phyloP scores from a whole-genome alignment of 1,140 invertebrate genomes.

The Hyphantria cunea region DNA sequence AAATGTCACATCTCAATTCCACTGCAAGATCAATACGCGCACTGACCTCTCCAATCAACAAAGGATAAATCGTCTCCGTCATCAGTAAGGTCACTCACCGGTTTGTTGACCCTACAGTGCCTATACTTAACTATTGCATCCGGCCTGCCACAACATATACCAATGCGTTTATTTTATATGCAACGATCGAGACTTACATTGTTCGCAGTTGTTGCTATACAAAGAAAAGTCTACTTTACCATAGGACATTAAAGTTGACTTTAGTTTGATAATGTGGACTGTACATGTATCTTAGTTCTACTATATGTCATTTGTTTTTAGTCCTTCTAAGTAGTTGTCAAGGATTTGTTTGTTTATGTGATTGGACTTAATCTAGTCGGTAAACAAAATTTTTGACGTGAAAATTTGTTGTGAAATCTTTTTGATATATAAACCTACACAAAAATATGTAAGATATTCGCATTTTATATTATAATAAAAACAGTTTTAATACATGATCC shows the following conservation, averaged over 20 bases:
- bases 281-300: too few species aligned
- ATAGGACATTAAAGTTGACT: constrained; percentile 1
- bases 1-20: not conserved
- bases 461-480: too few species aligned
- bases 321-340: too few species aligned
- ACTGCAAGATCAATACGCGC: not conserved
- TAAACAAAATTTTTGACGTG: too few species aligned
- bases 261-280: not conserved
- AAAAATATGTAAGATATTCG: too few species aligned
- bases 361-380: too few species aligned
- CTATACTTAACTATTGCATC: constrained; percentile 29
- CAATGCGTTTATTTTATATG: constrained; percentile 25
- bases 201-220: constrained; percentile 8
- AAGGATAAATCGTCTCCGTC: not conserved
- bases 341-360: too few species aligned
- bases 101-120: constrained; percentile 52
- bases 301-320: too few species aligned
- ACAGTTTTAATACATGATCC: too few species aligned
- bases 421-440: too few species aligned
- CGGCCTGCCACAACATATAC: constrained; percentile 46
- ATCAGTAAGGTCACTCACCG: constrained; percentile 55
- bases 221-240: constrained; percentile 1
- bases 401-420: too few species aligned
- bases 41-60: constrained; percentile 7
- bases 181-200: constrained; percentile 25